Evolutionary conservation across 2,888 invertebrate species (phyloP), one percentile per base, ranked within the genome.

Genomic region (Camponotus fellah): DNA sequence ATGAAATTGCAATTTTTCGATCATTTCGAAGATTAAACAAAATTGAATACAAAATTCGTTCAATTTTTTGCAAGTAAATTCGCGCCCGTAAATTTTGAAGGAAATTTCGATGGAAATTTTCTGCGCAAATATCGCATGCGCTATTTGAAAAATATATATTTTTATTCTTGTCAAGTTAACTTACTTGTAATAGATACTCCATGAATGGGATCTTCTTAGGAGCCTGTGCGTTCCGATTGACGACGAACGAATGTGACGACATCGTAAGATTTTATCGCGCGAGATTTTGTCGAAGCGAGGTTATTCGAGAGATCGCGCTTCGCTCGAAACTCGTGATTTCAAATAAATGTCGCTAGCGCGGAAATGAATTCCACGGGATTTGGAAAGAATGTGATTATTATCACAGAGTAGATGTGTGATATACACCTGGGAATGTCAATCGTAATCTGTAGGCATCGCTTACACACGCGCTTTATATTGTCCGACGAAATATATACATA

Each of bases 151-250:
- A 53, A 6, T 46, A 12, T 46, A 46, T 46, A 3, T 14, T 14
- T 12, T 4, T 46, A 46, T 17, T 53, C 2, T 3, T 8, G 0
- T 4, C n/a, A 53, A 6, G n/a, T 2, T n/a, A 53, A 53, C 53
- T 53, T 53, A 53, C 53, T 53, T 53, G 53, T 8, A 53, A n/a
- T 8, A 53, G 53, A n/a, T 53, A n/a, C 53, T 53, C 53, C 53
- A 53, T 53, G 53, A 53, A 53, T n/a, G 2, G 5, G n/a, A 53
- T 53, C 49, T 49, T n/a, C 17, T 49, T 6, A 26, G 26, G 26
- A 4, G 0, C 4, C 8, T 2, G 8, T 2, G 0, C 0, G n/a
- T 0, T 0, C n/a, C 2, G n/a, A 3, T 0, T 0, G n/a, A n/a
- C n/a, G 53, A 2, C 0, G 6, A 2, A n/a, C 53, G 53, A 53